Percentiles rank a stretch among this genome's conserved stretches.
Evolutionary conservation across 2,113 vertebrate genomes (phyloP).

Genomic region (Mesoclemmys tuberculata): DNA sequence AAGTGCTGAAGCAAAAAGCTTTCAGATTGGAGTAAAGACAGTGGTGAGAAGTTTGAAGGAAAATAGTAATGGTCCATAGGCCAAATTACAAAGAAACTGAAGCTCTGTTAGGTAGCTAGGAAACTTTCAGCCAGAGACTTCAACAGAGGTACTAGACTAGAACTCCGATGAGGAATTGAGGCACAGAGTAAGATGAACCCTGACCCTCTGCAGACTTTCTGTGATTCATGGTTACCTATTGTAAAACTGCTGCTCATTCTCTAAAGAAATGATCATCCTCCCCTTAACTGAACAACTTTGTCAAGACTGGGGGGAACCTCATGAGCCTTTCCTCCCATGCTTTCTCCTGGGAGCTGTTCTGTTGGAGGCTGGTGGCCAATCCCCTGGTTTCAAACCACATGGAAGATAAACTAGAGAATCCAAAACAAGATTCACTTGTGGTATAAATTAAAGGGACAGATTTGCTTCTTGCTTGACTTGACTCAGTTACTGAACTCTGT

Average conservation of each 20-base stretch:
- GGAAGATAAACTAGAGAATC: not conserved
- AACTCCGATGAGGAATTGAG: not conserved
- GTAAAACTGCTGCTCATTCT: not conserved
- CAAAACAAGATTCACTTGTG: not conserved
- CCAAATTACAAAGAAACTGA: not conserved
- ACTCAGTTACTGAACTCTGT: not conserved
- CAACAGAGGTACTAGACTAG: not conserved
- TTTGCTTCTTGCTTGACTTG: not conserved
- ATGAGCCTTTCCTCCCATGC: not conserved
- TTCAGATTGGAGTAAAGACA: not conserved
- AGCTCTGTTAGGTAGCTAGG: not conserved
- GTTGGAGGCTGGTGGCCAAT: not conserved
- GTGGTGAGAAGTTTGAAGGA: conserved; percentile 30
- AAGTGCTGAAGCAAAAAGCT: not conserved
- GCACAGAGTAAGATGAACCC: not conserved
- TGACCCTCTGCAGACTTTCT: not conserved
- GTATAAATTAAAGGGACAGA: not conserved
- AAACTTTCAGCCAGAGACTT: not conserved
- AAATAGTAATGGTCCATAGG: not conserved
- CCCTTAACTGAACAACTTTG: not conserved
- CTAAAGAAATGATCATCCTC: not conserved
- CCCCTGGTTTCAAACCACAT: not conserved
- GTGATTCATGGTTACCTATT: not conserved
- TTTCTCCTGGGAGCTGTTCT: not conserved
- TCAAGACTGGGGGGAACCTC: accelerated